Evolutionary conservation across 2,797 vertebrate species (phyloP).

Genomic region (Rallus crepitans): DNA sequence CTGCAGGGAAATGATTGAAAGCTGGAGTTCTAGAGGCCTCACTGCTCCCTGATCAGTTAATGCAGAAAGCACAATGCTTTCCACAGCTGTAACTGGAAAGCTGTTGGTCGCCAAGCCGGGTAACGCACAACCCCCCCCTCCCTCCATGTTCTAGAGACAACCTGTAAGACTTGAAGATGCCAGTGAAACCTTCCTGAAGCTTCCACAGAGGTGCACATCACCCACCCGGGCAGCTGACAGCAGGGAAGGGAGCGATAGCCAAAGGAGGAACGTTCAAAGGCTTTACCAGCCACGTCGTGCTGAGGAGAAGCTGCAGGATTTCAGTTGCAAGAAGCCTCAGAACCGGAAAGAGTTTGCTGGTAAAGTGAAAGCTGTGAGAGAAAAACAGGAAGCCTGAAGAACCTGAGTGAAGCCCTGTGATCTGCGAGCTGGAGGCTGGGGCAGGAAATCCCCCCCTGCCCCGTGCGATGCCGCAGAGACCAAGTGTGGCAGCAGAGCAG

Average conservation of each 20-base stretch:
- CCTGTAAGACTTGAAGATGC: background rate
- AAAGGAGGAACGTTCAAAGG: background rate
- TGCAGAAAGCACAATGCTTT: background rate
- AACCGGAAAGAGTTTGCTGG: background rate
- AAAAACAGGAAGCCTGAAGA: constrained; percentile 44
- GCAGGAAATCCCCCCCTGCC: constrained; percentile 1
- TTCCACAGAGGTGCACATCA: background rate
- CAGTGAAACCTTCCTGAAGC: background rate
- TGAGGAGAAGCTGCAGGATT: background rate
- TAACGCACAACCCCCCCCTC: background rate
- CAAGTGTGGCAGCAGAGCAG: background rate
- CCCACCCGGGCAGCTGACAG: background rate
- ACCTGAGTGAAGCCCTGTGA: background rate
- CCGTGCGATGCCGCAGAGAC: fast-evolving
- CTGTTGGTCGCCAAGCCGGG: background rate
- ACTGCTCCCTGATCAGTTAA: background rate
- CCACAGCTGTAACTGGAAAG: background rate
- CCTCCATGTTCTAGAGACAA: background rate
- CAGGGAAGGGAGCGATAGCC: fast-evolving
- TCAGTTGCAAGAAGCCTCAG: fast-evolving
- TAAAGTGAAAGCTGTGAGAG: background rate
- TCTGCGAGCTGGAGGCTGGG: background rate
- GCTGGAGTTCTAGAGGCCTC: background rate
- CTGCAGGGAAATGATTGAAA: background rate
- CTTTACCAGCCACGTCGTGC: background rate